Evolutionary conservation across 1,140 invertebrate genomes (phyloP).

Genomic region (Dufourea novaeangliae): DNA sequence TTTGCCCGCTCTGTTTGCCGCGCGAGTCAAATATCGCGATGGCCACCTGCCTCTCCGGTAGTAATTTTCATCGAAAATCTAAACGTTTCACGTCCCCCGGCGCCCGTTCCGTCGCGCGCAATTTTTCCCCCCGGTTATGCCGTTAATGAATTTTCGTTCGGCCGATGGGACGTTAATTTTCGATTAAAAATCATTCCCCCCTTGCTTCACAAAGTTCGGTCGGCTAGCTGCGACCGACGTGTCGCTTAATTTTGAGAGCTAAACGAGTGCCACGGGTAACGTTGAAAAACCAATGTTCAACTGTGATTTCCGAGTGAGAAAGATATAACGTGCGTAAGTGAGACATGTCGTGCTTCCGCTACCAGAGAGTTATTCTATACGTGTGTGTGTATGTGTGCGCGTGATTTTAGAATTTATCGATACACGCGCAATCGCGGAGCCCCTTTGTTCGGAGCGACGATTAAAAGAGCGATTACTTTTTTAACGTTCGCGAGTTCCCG

Average conservation of each 20-base stretch:
- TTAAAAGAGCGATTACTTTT: neutral
- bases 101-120: too few relatives aligned
- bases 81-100: neutral
- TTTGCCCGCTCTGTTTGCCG: neutral
- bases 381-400: constrained; percentile 32
- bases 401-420: constrained; percentile 50
- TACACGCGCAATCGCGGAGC: constrained; percentile 45
- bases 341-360: constrained; percentile 44
- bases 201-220: neutral
- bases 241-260: constrained; percentile 41
- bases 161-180: constrained; percentile 29
- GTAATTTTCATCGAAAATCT: neutral
- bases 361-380: constrained; percentile 45
- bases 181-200: constrained; percentile 25
- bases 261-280: constrained; percentile 58
- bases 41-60: too few relatives aligned
- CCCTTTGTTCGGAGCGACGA: constrained; percentile 28
- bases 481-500: neutral
- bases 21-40: neutral
- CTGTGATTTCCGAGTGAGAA: constrained; percentile 70
- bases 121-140: neutral
- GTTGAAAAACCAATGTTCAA: constrained; percentile 65
- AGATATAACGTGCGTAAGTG: constrained; percentile 48
- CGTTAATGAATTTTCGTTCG: neutral
- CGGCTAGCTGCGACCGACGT: constrained; percentile 9